Evolutionary conservation across 2,797 vertebrate species (phyloP), one percentile per base, ranked within the genome.

Genomic region (Schizothorax lantsangensis): DNA sequence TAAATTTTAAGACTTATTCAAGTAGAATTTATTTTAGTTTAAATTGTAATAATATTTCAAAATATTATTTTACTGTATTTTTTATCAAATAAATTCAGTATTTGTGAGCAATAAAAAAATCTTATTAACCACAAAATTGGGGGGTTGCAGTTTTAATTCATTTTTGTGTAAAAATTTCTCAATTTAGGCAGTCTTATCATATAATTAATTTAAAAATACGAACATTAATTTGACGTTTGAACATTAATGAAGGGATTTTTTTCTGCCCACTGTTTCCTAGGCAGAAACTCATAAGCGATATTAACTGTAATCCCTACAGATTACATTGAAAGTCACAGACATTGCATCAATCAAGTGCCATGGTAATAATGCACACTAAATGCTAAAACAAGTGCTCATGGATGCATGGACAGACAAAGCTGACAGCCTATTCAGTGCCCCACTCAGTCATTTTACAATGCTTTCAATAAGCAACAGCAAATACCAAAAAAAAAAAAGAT

Each of bases 211-310:
- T 11, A 59, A 59, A 59, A 59, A n/a, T 10, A 59, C 3, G 1
- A 59, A n/a, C 57, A 59, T 59, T 59, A 59, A 59, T 59, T 59
- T 59, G 57, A 62, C 5, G 11, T 26, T 62, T 68, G 85, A 91
- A 89, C 84, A 93, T 90, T 91, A 94, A 94, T 94, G 90, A 93
- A 92, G 89, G 89, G 92, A 93, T 94, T 94, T 93, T 93, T 78
- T 5, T 59, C 19, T 87, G 86, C 87, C 91, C 83, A 89, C 89
- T 89, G 90, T 90, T 92, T 77, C 72, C 84, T 87, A 90, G 85
- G 90, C 36, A 73, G 69, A 83, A 21, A 87, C 74, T 84, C 85
- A 88, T 89, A 81, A 89, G 88, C 79, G 88, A 80, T 88, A 87
- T 88, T 38, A 69, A 86, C 91, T 91, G 90, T 86, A 94, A 94